Percentiles rank a stretch among this genome's conserved stretches.
phyloP scores from a whole-genome alignment of 2,888 invertebrate genomes.

The Drepanosiphum platanoidis region DNA sequence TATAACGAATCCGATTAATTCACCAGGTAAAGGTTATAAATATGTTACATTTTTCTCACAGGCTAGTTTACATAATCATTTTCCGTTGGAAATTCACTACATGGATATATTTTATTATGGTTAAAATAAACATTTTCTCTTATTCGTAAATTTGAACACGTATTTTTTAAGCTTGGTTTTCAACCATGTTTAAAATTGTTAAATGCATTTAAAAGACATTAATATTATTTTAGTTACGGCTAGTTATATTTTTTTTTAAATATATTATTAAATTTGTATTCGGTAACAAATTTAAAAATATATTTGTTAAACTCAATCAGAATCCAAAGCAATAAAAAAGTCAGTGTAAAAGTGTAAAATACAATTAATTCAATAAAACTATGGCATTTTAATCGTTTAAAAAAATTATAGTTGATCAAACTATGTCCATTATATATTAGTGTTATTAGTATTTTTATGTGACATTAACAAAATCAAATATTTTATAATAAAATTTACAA shows the following conservation, averaged over 20 bases:
- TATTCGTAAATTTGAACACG: neutral
- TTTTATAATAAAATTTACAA: slow-evolving; percentile 2
- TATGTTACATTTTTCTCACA: neutral
- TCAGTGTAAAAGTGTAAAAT: neutral
- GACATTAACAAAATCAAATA: neutral
- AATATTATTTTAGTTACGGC: neutral
- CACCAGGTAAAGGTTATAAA: slow-evolving; percentile 18
- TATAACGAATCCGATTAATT: slow-evolving; percentile 72
- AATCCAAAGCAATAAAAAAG: neutral
- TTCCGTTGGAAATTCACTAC: neutral
- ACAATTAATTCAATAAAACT: neutral
- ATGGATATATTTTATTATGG: slow-evolving; percentile 1
- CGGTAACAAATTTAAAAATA: neutral
- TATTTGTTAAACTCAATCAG: neutral
- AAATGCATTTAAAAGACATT: slow-evolving; percentile 26
- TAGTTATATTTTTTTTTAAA: neutral
- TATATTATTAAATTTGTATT: neutral
- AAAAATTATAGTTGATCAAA: neutral
- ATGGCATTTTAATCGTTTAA: neutral
- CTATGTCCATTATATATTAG: neutral
- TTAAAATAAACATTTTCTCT: neutral
- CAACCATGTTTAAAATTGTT: slow-evolving; percentile 10
- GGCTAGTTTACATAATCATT: neutral
- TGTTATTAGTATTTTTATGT: neutral
- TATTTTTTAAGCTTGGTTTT: slow-evolving; percentile 8